A percentile compares a stretch with the other conserved stretches of the same genome.
Evolutionary conservation across 2,888 invertebrate genomes (phyloP).

Genomic region (Drosophila colorata): DNA sequence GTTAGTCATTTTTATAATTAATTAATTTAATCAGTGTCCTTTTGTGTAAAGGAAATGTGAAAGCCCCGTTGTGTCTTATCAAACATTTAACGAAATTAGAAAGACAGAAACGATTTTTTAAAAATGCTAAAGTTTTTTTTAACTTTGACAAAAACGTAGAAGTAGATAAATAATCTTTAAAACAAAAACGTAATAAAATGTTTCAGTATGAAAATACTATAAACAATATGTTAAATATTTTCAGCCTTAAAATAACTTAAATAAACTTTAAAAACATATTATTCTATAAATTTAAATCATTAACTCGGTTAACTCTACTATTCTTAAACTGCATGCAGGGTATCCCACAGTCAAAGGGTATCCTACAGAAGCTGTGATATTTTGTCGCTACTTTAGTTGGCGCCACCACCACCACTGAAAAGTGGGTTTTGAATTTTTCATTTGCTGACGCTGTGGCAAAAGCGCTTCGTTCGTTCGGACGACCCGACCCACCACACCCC

Average conservation of each 20-base stretch:
- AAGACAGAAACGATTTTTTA: no score
- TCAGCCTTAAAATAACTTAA: not conserved
- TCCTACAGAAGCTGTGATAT: not conserved
- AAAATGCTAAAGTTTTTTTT: not conserved
- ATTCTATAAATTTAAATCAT: not conserved
- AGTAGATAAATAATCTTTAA: no score
- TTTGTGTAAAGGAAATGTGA: not conserved
- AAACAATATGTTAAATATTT: no score
- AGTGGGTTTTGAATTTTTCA: constrained; percentile 66
- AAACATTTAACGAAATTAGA: not conserved
- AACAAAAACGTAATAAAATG: no score
- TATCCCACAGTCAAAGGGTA: no score
- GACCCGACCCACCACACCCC: constrained; percentile 18
- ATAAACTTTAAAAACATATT: not conserved
- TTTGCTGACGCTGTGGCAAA: constrained; percentile 52
- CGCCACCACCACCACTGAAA: constrained; percentile 34
- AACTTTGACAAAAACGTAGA: not conserved
- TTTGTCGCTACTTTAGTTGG: constrained; percentile 25
- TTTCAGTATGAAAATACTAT: no score
- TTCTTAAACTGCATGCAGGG: constrained; percentile 14
- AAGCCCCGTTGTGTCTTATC: not conserved
- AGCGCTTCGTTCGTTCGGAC: constrained; percentile 32
- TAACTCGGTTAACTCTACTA: not conserved
- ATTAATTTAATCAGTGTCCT: not conserved
- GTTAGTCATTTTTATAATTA: not conserved